Base-by-base conservation (phyloP, 1,140 invertebrate species). In the Chionoecetes opilio region DNA sequence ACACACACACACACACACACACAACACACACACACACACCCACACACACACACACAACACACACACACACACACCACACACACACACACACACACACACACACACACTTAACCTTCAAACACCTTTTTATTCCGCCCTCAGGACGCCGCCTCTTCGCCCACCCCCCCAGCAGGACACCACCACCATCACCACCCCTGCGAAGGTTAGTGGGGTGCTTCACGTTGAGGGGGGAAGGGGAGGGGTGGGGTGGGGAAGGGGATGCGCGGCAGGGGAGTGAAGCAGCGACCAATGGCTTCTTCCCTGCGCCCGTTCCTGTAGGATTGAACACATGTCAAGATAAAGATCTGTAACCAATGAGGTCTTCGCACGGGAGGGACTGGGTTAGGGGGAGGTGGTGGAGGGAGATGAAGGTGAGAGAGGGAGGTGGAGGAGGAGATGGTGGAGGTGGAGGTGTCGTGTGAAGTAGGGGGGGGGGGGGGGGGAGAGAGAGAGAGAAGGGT, bases 301-400 rank as follows among this genome's bases (percentile, higher is more conserved):
- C 21, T 26, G 21, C 21, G 63, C 63, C 11, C 63, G n/a, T 75
- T 26, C 26, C 63, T 75, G 21, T n/a, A n/a, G 21, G 63, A 75
- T 75, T 75, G 63, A 75, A 75, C 63, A 75, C 63, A n/a, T 75
- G 63, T 75, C 63, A 75, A 75, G 63, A 75, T 75, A 21, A 21
- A n/a, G 63, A 75, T 75, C 63, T 75, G 63, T 75, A 75, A 75
- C 63, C 63, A 75, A 75, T 75, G 63, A 26, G 63, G 63, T 26
- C 63, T n/a, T 26, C 6, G 63, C 63, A 75, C 63, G 63, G 63
- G 5, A 75, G 63, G 63, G 63, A 75, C 0, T 17, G 6, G 21
- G n/a, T n/a, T n/a, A n/a, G 26, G 53, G 53, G 53, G 53, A 75
- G 53, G 53, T 6, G 26, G 21, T 6, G 21, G 63, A 75, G 63